phyloP scores from a whole-genome alignment of 2,888 invertebrate species.

The Epinotia brunnichana region DNA sequence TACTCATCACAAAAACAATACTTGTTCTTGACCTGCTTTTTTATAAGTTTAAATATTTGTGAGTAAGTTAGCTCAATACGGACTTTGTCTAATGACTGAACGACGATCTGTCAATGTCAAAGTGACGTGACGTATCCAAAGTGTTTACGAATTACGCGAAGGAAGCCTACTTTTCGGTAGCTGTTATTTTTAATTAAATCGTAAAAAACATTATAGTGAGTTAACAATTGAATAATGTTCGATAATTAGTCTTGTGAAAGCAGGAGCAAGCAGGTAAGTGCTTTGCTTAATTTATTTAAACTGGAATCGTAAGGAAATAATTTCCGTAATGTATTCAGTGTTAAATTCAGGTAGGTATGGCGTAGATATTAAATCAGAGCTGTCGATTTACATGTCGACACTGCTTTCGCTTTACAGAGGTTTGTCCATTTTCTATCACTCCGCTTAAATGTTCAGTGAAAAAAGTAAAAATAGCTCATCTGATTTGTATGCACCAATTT shows the following conservation, averaged over 20 bases:
- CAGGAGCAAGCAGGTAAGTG: background rate
- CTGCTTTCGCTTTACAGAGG: background rate
- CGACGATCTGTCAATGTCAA: slow-evolving; percentile 8
- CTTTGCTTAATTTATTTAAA: background rate
- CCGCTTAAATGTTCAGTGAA: background rate
- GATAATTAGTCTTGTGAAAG: background rate
- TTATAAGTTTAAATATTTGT: background rate
- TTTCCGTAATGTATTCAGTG: slow-evolving; percentile 1
- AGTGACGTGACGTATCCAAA: slow-evolving; percentile 7
- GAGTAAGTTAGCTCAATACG: background rate
- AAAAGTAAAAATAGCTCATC: background rate
- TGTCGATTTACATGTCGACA: slow-evolving; percentile 1
- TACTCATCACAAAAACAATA: no score
- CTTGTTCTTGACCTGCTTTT: no score
- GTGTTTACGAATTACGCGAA: slow-evolving; percentile 8
- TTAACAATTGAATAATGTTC: background rate
- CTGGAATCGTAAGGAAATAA: background rate
- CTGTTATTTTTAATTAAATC: background rate
- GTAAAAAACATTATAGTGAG: background rate
- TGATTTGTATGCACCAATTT: background rate
- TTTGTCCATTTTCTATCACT: background rate
- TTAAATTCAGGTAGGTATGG: slow-evolving; percentile 2
- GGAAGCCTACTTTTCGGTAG: background rate
- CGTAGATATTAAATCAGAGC: background rate
- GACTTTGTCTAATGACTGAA: background rate